Evolutionary conservation across 2,113 vertebrate species (phyloP).

Genomic region (Gobio gobio): DNA sequence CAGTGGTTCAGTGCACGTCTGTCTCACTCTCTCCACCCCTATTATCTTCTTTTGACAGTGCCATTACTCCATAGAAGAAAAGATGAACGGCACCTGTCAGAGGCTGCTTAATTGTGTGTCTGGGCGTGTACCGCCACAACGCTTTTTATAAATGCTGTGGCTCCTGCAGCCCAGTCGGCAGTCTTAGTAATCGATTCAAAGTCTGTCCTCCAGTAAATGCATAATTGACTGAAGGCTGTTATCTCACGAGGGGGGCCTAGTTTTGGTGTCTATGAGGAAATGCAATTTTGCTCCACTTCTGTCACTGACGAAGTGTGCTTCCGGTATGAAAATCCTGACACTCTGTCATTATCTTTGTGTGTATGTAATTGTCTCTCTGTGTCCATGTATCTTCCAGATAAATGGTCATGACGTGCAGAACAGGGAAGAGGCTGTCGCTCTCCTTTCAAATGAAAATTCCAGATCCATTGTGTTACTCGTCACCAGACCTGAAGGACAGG

Average conservation of each 20-base stretch:
- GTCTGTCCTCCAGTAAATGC: constrained; percentile 76
- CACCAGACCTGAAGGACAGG: constrained; percentile 90
- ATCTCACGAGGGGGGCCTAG: constrained; percentile 67
- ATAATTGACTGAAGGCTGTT: constrained; percentile 86
- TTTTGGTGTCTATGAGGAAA: constrained; percentile 37
- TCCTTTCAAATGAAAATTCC: constrained; percentile 88
- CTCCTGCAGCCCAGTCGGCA: constrained; percentile 58
- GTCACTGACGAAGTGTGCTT: constrained; percentile 75
- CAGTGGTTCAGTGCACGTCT: constrained; percentile 28
- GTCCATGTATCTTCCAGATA: constrained; percentile 81
- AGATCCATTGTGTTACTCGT: constrained; percentile 88
- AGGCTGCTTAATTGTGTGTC: constrained; percentile 84
- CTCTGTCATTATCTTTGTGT: constrained; percentile 37
- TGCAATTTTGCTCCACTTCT: constrained; percentile 66
- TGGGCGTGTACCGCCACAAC: constrained; percentile 26
- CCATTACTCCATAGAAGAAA: constrained; percentile 92
- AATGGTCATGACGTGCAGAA: constrained; percentile 94
- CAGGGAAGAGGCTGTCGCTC: constrained; percentile 86
- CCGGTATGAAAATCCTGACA: constrained; percentile 14
- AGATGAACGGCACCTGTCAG: constrained; percentile 97
- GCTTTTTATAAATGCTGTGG: constrained; percentile 57
- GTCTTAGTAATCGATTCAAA: constrained; percentile 81
- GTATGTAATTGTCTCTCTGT: background rate
- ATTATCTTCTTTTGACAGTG: constrained; percentile 95
- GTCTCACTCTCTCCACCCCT: constrained; percentile 72